A percentile compares a stretch with the other conserved stretches of the same genome.
phyloP scores from a whole-genome alignment of 2,888 invertebrate genomes.

The Pristionchus maxplancki region DNA sequence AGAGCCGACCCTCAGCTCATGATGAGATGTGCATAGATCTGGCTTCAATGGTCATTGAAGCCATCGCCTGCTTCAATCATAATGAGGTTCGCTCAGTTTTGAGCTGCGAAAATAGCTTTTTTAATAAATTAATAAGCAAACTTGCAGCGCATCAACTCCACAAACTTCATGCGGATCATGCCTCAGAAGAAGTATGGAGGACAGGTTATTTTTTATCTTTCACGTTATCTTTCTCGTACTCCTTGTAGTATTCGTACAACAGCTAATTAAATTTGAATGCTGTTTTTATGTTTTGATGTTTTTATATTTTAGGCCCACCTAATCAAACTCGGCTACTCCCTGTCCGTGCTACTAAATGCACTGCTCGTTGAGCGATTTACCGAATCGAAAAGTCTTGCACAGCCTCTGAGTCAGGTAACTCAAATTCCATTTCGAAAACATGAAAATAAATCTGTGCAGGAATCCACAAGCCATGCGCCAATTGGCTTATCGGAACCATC shows the following conservation, averaged over 20 bases:
- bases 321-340: background rate
- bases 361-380: background rate
- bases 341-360: background rate
- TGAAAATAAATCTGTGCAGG: no score
- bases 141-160: background rate
- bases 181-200: background rate
- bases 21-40: background rate
- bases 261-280: no score
- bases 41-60: background rate
- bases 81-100: background rate
- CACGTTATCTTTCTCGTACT: no score
- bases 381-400: background rate
- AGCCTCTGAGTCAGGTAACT: background rate
- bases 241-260: no score
- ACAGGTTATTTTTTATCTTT: background rate
- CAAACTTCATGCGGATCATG: background rate
- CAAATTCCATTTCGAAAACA: no score
- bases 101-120: no score
- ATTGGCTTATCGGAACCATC: no score
- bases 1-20: background rate
- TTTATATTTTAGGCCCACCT: background rate
- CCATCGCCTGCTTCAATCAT: background rate
- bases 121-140: no score
- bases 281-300: no score
- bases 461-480: no score